Conservation (phyloP, 2,888 invertebrate genomes). For the Melinaea marsaeus region DNA sequence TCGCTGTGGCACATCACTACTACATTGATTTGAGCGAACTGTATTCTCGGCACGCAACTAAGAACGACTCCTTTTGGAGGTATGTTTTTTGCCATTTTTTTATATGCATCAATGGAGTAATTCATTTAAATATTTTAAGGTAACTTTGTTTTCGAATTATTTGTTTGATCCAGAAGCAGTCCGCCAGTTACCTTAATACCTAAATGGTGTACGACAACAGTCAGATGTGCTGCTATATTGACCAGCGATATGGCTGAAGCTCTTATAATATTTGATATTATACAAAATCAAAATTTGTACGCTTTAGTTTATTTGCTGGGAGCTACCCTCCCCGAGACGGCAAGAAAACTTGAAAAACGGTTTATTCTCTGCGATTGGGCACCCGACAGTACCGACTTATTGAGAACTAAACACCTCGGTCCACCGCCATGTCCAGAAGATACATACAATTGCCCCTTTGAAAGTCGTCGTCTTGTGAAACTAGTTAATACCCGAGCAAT, state of each 20-base stretch:
- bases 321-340: slow-evolving; percentile 23
- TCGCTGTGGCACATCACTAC: slow-evolving; percentile 39
- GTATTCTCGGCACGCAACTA: neutral
- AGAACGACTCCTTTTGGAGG: neutral
- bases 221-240: slow-evolving; percentile 45
- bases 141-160: neutral
- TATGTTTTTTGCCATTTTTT: neutral
- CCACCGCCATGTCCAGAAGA: slow-evolving; percentile 51
- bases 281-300: slow-evolving; percentile 37
- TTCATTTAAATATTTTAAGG: neutral
- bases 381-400: slow-evolving; percentile 30
- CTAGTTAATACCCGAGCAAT: slow-evolving; percentile 51
- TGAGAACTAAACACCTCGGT: slow-evolving; percentile 37
- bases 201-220: slow-evolving; percentile 61
- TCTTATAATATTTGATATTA: slow-evolving; percentile 37
- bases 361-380: slow-evolving; percentile 47
- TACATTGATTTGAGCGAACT: slow-evolving; percentile 27
- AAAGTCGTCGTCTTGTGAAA: slow-evolving; percentile 56
- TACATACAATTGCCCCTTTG: slow-evolving; percentile 52
- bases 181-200: slow-evolving; percentile 65
- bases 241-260: slow-evolving; percentile 47
- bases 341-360: slow-evolving; percentile 20
- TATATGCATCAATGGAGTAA: too few species aligned
- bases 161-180: neutral
- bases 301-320: slow-evolving; percentile 39